These are phyloP conservation scores for Acleris literana DNA, from an alignment of 2,888 invertebrate species.

Conservation along the genomic window DNA sequence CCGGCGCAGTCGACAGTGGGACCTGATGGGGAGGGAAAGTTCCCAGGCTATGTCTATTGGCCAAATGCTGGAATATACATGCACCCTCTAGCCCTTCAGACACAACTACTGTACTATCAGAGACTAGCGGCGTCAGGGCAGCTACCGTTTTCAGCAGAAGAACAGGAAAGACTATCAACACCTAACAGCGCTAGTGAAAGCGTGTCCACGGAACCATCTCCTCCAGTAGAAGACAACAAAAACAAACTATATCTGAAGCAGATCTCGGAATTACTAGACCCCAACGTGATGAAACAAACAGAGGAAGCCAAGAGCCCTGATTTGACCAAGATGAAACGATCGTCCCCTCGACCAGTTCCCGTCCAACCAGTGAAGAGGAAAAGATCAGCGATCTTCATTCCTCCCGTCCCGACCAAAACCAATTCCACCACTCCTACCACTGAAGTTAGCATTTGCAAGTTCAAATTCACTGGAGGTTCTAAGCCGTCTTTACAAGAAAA, in stretches of 20 bases:
- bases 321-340: conserved; percentile 73
- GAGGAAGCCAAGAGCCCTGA: conserved; percentile 67
- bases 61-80: conserved; percentile 88
- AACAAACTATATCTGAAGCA: conserved; percentile 76
- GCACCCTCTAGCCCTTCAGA: conserved; percentile 89
- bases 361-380: conserved; percentile 86
- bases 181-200: conserved; percentile 64
- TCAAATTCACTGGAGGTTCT: conserved; percentile 95
- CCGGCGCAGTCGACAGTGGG: conserved; percentile 66
- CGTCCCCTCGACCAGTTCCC: conserved; percentile 64
- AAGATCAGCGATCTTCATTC: conserved; percentile 92
- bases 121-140: conserved; percentile 85
- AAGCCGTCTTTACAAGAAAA: conserved; percentile 95
- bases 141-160: conserved; percentile 66
- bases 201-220: conserved; percentile 55
- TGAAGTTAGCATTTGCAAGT: conserved; percentile 95
- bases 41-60: conserved; percentile 86
- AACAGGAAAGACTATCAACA: conserved; percentile 62
- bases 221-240: conserved; percentile 71
- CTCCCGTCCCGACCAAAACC: conserved; percentile 89
- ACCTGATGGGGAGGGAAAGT: conserved; percentile 65
- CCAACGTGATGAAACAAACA: conserved; percentile 69
- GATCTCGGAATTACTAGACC: conserved; percentile 75
- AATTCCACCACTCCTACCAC: conserved; percentile 90
- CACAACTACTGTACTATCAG: conserved; percentile 89